Percentiles rank a stretch among this genome's conserved stretches.
These are phyloP conservation scores for Prenolepis imparis DNA, from an alignment of 2,888 invertebrate genomes.

Conservation along the genomic window DNA sequence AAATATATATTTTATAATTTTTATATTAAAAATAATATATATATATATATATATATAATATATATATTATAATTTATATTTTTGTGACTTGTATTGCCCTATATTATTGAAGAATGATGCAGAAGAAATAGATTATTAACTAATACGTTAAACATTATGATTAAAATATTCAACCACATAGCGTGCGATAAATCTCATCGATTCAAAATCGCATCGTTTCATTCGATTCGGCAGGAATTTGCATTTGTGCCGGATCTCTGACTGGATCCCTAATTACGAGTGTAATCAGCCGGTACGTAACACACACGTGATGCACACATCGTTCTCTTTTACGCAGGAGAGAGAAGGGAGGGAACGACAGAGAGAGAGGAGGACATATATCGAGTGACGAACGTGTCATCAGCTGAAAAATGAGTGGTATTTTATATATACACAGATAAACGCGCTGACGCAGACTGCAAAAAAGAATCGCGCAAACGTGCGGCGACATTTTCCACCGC, in stretches of 20 bases:
- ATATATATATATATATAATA: neutral
- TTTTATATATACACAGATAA: constrained; percentile 5
- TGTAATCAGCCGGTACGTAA: constrained; percentile 58
- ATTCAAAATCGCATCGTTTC: constrained; percentile 19
- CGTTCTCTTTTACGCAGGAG: constrained; percentile 34
- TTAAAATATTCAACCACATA: constrained; percentile 1
- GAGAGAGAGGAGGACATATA: constrained; percentile 16
- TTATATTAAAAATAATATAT: too few species aligned
- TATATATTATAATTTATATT: neutral
- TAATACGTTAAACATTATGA: constrained; percentile 19
- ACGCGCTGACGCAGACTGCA: neutral
- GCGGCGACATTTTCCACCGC: constrained; percentile 70
- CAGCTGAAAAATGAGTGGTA: constrained; percentile 57
- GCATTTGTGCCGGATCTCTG: constrained; percentile 50
- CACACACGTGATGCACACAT: neutral
- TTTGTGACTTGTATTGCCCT: neutral
- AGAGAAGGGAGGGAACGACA: constrained; percentile 31
- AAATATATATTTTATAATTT: too few species aligned
- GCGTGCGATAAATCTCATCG: constrained; percentile 23
- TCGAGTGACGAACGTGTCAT: constrained; percentile 40
- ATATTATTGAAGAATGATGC: neutral
- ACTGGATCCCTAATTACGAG: constrained; percentile 66
- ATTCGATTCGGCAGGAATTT: constrained; percentile 61
- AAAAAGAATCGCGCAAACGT: constrained; percentile 65
- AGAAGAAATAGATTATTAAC: neutral